A percentile compares a stretch with the other conserved stretches of the same genome.
phyloP scores from a whole-genome alignment of 2,888 invertebrate genomes.

The Microplitis deprimator region DNA sequence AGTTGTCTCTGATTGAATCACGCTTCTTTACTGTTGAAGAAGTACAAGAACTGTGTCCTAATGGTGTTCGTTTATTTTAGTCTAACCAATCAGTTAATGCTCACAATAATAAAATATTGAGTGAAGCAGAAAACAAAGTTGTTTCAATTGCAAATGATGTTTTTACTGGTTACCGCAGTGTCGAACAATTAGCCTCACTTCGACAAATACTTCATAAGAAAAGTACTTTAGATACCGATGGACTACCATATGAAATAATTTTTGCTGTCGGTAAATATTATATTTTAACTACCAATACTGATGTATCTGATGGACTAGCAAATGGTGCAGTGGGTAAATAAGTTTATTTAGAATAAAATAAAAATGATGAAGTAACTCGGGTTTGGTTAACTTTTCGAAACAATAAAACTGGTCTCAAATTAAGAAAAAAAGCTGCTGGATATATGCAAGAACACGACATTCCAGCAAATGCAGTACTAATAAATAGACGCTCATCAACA shows the following conservation, averaged over 20 bases:
- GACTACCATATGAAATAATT: conserved; percentile 55
- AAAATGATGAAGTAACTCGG: not conserved
- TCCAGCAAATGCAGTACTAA: not conserved
- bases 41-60: conserved; percentile 52
- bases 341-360: not conserved
- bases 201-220: too few relatives aligned
- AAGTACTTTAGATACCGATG: conserved; percentile 52
- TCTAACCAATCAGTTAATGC: conserved; percentile 54
- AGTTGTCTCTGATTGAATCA: conserved; percentile 53
- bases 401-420: not conserved
- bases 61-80: conserved; percentile 52
- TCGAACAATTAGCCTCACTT: too few relatives aligned
- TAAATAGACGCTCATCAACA: not conserved
- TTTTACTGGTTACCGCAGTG: conserved; percentile 31
- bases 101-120: conserved; percentile 52
- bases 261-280: conserved; percentile 46
- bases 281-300: conserved; percentile 59
- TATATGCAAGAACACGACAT: not conserved
- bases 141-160: conserved; percentile 51
- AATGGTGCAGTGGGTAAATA: conserved; percentile 53
- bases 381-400: not conserved
- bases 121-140: conserved; percentile 39
- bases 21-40: conserved; percentile 49
- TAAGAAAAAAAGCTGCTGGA: not conserved
- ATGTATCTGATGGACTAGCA: conserved; percentile 59